Conservation (phyloP, 2,113 vertebrate species). For the Tympanuchus pallidicinctus region DNA sequence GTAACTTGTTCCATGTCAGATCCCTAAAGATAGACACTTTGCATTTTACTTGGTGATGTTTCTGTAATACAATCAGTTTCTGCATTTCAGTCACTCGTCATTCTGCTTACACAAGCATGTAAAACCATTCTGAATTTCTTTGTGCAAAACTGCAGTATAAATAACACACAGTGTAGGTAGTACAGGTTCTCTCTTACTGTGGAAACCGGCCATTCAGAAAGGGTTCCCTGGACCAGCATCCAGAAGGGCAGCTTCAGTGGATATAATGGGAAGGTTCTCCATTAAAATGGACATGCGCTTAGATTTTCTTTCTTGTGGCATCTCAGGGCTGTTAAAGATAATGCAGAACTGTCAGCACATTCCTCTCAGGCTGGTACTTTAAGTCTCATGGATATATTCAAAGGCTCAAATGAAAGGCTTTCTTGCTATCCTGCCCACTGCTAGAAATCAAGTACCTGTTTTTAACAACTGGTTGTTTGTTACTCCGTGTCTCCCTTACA, state of each 20-base stretch:
- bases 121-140: neutral
- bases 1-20: neutral
- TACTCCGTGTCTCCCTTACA: neutral
- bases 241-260: neutral
- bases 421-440: neutral
- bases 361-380: neutral
- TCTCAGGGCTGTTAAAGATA: neutral
- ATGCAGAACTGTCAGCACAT: slow-evolving; percentile 11
- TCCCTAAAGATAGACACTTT: neutral
- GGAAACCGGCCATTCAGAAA: neutral
- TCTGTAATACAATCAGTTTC: neutral
- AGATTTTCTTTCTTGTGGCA: neutral
- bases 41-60: neutral
- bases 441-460: slow-evolving; percentile 34
- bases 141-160: neutral
- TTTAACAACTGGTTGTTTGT: slow-evolving; percentile 19
- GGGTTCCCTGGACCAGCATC: fast-evolving
- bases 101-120: neutral
- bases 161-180: neutral
- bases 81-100: neutral
- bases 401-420: slow-evolving; percentile 49
- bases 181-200: neutral
- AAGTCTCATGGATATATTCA: slow-evolving; percentile 44
- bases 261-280: neutral
- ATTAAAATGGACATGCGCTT: neutral